Percentiles rank a stretch among this genome's conserved stretches.
These are phyloP conservation scores for Thalpophila matura DNA, from an alignment of 2,888 invertebrate species.

Conservation along the genomic window DNA sequence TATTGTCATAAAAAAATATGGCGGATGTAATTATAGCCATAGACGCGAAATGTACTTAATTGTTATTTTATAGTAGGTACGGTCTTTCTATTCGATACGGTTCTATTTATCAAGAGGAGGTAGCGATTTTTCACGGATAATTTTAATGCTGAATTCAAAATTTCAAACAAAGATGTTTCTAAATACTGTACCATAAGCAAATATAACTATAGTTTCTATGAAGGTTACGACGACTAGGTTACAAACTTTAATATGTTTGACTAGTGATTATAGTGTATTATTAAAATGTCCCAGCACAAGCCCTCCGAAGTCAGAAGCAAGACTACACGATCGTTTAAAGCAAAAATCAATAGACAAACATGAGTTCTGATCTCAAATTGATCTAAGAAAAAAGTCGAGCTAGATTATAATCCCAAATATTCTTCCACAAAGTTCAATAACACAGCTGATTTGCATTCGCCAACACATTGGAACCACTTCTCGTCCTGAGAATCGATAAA, in stretches of 20 bases:
- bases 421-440: slow-evolving; percentile 58
- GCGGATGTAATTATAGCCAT: slow-evolving; percentile 80
- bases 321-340: slow-evolving; percentile 8
- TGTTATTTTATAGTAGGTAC: slow-evolving; percentile 63
- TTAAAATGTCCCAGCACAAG: slow-evolving; percentile 28
- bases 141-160: slow-evolving; percentile 45
- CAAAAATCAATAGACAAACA: neutral
- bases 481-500: slow-evolving; percentile 63
- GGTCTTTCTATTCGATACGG: slow-evolving; percentile 65
- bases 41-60: slow-evolving; percentile 62
- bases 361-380: neutral
- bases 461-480: slow-evolving; percentile 49
- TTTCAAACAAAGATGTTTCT: slow-evolving; percentile 28
- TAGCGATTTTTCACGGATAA: slow-evolving; percentile 64
- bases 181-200: slow-evolving; percentile 21
- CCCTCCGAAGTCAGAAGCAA: slow-evolving; percentile 16
- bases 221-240: slow-evolving; percentile 26
- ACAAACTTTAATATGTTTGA: slow-evolving; percentile 29
- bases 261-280: slow-evolving; percentile 26
- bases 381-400: slow-evolving; percentile 10
- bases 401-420: slow-evolving; percentile 29
- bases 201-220: slow-evolving; percentile 23
- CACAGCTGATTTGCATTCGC: slow-evolving; percentile 61
- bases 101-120: slow-evolving; percentile 64
- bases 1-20: slow-evolving; percentile 72